phyloP scores from a whole-genome alignment of 2,113 vertebrate species.

The Nothoprocta pentlandii region DNA sequence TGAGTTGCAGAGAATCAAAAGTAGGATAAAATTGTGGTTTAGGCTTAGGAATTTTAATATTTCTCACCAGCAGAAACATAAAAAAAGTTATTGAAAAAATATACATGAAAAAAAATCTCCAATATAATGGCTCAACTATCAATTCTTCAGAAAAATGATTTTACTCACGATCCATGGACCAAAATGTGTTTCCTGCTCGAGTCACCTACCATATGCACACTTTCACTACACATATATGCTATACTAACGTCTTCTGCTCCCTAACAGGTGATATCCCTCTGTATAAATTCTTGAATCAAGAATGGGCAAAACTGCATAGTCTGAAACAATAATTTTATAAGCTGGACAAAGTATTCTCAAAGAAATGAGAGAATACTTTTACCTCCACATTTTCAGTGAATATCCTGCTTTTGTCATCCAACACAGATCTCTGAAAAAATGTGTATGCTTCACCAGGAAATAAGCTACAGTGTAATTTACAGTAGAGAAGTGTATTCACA shows the following conservation, averaged over 20 bases:
- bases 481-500: not conserved
- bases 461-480: conserved; percentile 3
- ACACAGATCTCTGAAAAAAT: not conserved
- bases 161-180: not conserved
- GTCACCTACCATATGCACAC: not conserved
- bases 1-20: not conserved
- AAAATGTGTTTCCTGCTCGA: not conserved
- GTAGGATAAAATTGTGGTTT: not conserved
- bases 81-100: not conserved
- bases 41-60: no score
- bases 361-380: not conserved
- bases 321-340: not conserved
- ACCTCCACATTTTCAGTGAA: conserved; percentile 40
- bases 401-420: not conserved
- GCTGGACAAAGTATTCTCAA: not conserved
- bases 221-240: not conserved
- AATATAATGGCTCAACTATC: not conserved
- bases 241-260: not conserved
- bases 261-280: not conserved
- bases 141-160: not conserved
- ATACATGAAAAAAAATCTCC: not conserved
- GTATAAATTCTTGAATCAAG: not conserved
- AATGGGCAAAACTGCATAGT: not conserved
- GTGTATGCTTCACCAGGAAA: conserved; percentile 17
- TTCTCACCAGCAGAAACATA: no score